phyloP scores from a whole-genome alignment of 1,140 invertebrate species.

The Ceratina australensis region DNA sequence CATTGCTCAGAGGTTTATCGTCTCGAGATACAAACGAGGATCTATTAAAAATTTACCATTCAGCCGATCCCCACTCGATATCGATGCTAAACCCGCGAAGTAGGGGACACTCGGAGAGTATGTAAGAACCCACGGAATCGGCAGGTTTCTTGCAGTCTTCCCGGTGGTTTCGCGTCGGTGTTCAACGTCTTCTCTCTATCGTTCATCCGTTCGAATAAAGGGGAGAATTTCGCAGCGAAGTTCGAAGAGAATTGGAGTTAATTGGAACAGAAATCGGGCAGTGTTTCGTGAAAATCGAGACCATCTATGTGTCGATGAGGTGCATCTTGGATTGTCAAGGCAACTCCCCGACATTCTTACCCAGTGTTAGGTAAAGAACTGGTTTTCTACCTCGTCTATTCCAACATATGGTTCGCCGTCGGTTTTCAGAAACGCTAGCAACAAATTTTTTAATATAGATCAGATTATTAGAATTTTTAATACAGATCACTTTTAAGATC shows the following conservation, averaged over 20 bases:
- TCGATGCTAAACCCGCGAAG: constrained; percentile 38
- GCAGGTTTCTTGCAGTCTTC: constrained; percentile 59
- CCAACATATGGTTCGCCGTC: too few species aligned
- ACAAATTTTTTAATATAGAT: too few species aligned
- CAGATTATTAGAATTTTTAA: too few species aligned
- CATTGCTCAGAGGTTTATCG: constrained; percentile 29
- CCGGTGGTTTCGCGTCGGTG: constrained; percentile 13
- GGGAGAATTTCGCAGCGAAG: not conserved
- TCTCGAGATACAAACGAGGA: constrained; percentile 2
- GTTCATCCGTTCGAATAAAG: not conserved
- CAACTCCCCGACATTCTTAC: constrained; percentile 75
- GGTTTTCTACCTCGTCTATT: constrained; percentile 22
- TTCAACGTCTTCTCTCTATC: constrained; percentile 16
- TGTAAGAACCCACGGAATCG: constrained; percentile 61
- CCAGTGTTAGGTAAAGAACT: constrained; percentile 73
- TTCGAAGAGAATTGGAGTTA: not conserved
- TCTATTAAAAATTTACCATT: not conserved
- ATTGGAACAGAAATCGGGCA: not conserved
- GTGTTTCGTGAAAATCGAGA: constrained; percentile 21
- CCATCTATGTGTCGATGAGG: constrained; percentile 78
- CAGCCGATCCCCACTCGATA: constrained; percentile 47
- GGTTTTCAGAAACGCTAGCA: too few species aligned
- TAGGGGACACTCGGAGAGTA: constrained; percentile 52
- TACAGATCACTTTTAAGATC: too few species aligned
- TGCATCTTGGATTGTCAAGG: constrained; percentile 78